A percentile compares a stretch with the other conserved stretches of the same genome.
These are phyloP conservation scores for Apogon talboti DNA, from an alignment of 2,797 vertebrate genomes.

Conservation along the genomic window DNA sequence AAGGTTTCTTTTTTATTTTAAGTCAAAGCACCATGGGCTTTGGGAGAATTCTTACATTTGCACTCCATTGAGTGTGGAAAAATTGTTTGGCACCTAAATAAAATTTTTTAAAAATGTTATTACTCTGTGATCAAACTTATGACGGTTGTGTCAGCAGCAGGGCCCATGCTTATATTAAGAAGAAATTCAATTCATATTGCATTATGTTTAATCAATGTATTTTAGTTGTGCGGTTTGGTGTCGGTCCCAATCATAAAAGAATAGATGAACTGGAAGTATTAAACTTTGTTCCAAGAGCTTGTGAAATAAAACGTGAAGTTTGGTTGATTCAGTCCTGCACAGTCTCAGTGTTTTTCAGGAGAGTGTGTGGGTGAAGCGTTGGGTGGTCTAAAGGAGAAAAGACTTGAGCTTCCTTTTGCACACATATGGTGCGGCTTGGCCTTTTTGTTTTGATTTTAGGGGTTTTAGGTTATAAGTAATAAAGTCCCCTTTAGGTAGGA, in stretches of 20 bases:
- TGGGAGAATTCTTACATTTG: conserved; percentile 75
- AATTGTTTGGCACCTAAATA: conserved; percentile 47
- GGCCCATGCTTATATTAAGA: conserved; percentile 28
- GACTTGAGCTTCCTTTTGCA: conserved; percentile 80
- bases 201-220: conserved; percentile 43
- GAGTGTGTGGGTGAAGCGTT: conserved; percentile 81
- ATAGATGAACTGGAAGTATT: conserved; percentile 60
- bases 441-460: conserved; percentile 85
- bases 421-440: conserved; percentile 85
- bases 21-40: conserved; percentile 76
- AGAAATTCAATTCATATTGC: conserved; percentile 19
- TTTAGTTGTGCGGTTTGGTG: conserved; percentile 54
- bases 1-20: conserved; percentile 86
- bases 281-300: conserved; percentile 53
- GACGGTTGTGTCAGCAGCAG: conserved; percentile 21
- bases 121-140: conserved; percentile 33
- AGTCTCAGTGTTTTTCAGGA: conserved; percentile 70
- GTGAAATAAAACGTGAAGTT: conserved; percentile 58
- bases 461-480: conserved; percentile 85
- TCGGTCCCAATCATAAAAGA: conserved; percentile 57
- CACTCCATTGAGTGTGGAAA: conserved; percentile 46
- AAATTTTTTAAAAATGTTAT: conserved; percentile 24
- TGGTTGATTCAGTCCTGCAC: conserved; percentile 63
- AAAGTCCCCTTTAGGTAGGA: conserved; percentile 83
- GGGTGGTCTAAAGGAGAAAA: conserved; percentile 84